Percentiles rank a stretch among this genome's conserved stretches.
Conservation (phyloP, 2,888 invertebrate species). For the Ophion obscuratus region DNA sequence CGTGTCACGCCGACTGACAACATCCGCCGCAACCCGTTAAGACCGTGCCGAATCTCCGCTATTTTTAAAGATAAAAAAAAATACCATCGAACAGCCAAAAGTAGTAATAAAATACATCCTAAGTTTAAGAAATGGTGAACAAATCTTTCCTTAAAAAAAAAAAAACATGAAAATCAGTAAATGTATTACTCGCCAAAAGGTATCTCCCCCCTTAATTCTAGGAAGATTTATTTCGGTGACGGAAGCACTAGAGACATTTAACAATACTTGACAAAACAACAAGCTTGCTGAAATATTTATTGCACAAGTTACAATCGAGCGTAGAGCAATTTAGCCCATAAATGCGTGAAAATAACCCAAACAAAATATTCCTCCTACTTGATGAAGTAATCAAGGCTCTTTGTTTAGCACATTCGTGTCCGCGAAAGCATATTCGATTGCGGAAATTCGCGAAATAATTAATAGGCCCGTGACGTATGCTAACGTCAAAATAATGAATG, state of each 20-base stretch:
- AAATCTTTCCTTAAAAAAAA: too few species aligned
- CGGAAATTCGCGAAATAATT: constrained; percentile 47
- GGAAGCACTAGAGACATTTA: neutral
- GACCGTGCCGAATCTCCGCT: too few species aligned
- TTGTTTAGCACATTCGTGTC: neutral
- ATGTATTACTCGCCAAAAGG: too few species aligned
- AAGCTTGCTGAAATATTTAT: neutral
- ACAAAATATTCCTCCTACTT: neutral
- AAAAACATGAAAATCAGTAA: too few species aligned
- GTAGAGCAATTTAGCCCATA: too few species aligned
- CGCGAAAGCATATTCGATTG: constrained; percentile 16
- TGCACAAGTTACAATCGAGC: neutral
- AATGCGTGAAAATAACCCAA: neutral
- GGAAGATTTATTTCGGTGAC: neutral
- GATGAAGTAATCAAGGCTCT: neutral
- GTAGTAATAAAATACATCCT: too few species aligned
- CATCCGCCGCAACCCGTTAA: too few species aligned
- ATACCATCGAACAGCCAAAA: too few species aligned
- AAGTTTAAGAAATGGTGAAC: too few species aligned
- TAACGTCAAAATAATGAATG: constrained; percentile 57
- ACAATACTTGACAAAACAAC: neutral
- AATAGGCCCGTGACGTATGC: constrained; percentile 34
- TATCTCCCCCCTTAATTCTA: neutral
- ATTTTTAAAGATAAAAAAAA: too few species aligned
- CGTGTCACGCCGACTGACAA: too few species aligned